These are phyloP conservation scores for Acronicta alni DNA, from an alignment of 2,888 invertebrate genomes.

Conservation along the genomic window DNA sequence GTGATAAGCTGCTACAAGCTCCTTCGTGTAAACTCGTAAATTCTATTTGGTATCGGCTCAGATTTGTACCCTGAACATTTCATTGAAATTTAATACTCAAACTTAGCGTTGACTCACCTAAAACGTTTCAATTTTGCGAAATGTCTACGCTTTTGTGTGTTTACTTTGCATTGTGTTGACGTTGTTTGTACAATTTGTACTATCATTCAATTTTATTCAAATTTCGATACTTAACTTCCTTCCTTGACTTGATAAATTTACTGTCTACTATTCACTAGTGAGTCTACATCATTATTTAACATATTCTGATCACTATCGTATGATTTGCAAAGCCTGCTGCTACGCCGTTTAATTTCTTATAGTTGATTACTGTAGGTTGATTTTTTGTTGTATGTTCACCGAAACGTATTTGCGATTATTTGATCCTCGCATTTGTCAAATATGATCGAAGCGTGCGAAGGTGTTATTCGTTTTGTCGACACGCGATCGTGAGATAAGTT, in stretches of 20 bases:
- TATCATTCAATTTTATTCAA: conserved; percentile 44
- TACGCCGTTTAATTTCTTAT: conserved; percentile 62
- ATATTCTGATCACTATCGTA: conserved; percentile 68
- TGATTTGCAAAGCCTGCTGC: conserved; percentile 55
- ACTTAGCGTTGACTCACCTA: conserved; percentile 77
- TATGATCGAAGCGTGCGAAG: conserved; percentile 78
- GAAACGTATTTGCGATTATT: conserved; percentile 73
- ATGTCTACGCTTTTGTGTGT: conserved; percentile 63
- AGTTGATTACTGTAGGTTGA: conserved; percentile 55
- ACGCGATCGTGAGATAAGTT: conserved; percentile 80
- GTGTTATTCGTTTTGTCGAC: conserved; percentile 83
- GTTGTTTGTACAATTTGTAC: conserved; percentile 35
- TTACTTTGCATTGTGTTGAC: conserved; percentile 40
- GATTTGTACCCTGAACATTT: conserved; percentile 75
- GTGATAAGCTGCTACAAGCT: conserved; percentile 73
- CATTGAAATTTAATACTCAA: conserved; percentile 80
- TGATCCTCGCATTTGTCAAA: conserved; percentile 80
- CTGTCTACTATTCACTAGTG: conserved; percentile 63
- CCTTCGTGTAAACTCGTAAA: conserved; percentile 78
- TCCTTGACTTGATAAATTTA: conserved; percentile 65
- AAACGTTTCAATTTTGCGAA: conserved; percentile 75
- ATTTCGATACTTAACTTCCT: conserved; percentile 59
- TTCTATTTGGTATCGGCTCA: conserved; percentile 71
- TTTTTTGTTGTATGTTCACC: conserved; percentile 51
- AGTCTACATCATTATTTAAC: conserved; percentile 70